Evolutionary conservation across 2,797 vertebrate species (phyloP).

Genomic region (Microctenopoma steveboyesi): DNA sequence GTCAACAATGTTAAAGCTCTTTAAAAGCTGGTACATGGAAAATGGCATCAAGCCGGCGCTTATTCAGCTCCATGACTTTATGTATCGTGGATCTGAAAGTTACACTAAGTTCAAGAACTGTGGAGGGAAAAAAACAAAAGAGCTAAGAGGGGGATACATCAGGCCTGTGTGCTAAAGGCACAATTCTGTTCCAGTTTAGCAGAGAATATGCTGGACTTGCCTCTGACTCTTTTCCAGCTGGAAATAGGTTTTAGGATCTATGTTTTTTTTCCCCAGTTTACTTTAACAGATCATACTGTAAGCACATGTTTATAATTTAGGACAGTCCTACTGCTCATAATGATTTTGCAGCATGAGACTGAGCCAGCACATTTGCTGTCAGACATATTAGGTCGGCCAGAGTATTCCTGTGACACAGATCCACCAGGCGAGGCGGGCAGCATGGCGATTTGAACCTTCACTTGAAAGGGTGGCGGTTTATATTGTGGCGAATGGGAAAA

Average conservation of each 20-base stretch:
- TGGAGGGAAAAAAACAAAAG: conserved; percentile 60
- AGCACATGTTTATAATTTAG: conserved; percentile 86
- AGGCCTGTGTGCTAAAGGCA: conserved; percentile 63
- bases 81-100: conserved; percentile 76
- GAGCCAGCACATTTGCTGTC: conserved; percentile 83
- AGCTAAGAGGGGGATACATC: conserved; percentile 42
- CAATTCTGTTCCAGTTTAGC: conserved; percentile 81
- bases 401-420: conserved; percentile 71
- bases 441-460: conserved; percentile 56
- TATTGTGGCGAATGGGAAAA: conserved; percentile 59
- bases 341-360: conserved; percentile 81
- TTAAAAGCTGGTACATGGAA: conserved; percentile 71
- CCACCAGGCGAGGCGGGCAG: conserved; percentile 55
- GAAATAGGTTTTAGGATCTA: conserved; percentile 79
- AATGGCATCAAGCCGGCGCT: conserved; percentile 69
- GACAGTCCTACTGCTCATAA: conserved; percentile 80
- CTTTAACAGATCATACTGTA: conserved; percentile 83
- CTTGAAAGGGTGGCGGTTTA: conserved; percentile 59
- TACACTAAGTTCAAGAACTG: conserved; percentile 69
- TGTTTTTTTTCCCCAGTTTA: conserved; percentile 74
- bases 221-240: conserved; percentile 79
- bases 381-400: conserved; percentile 74
- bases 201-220: conserved; percentile 82
- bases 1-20: conserved; percentile 60
- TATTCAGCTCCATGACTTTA: conserved; percentile 69